Base-by-base conservation (phyloP, 2,113 vertebrate species). In the Gymnarchus niloticus region DNA sequence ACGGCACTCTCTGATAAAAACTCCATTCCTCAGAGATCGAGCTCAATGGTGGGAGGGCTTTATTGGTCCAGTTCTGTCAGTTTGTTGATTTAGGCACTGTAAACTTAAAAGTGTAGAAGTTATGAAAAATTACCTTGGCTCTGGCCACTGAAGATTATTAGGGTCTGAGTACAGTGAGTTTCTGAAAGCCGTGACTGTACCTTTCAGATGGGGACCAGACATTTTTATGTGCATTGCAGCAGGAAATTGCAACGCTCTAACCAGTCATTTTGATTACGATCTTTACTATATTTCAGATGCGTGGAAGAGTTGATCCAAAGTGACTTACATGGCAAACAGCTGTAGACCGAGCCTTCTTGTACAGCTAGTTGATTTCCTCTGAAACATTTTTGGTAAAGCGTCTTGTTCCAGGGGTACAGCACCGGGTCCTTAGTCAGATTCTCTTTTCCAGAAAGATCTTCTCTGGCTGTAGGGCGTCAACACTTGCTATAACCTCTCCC, bases 61-160 rank as follows among this genome's bases (percentile, higher is more conserved):
- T 49, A 49, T 28, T 49, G 48, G 9, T 51, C 48, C 44, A 48
- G 23, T 25, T 12, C 44, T 81, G 77, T 81, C 77, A 25, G 7
- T 51, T 51, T 81, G 77, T 81, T 81, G 77, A 81, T 81, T 81
- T 81, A 81, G n/a, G 77, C 48, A 51, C 44, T 14, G 46, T 4
- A 51, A 81, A 49, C 77, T n/a, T 81, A 46, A n/a, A 81, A 81
- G 77, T 81, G 77, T 49, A 49, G 46, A 51, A n/a, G 77, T 51
- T 81, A 81, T 51, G 77, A 81, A 81, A 81, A 81, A 51, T 81
- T 17, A 7, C n/a, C 3, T 44, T 80, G 77, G 25, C 44, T 28
- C 61, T 81, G 48, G 48, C 46, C 9, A 17, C 6, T 51, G 77
- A 81, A 81, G 77, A 81, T 48, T 46, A 51, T 9, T 49, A n/a